Base-by-base conservation (phyloP, 1,140 invertebrate species). In the Cotesia chilonis region DNA sequence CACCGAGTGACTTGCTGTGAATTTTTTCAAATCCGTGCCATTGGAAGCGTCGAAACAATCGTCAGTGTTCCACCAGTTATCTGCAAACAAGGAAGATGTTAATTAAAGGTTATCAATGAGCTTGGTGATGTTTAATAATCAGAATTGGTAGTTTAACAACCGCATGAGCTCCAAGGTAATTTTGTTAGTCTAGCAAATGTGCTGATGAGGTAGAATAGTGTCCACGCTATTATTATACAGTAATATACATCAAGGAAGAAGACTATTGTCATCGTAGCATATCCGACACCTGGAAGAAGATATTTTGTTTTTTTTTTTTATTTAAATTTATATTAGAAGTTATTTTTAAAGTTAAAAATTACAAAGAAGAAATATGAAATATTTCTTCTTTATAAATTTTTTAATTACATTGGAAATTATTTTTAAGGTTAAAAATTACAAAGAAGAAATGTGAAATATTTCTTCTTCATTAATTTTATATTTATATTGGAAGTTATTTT, bases 191-290 rank as follows among this genome's bases (percentile, higher is more conserved):
- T 82, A 1, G 82, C 76, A 72, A 91, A 88, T 2, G 88, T 89
- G 57, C 85, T 87, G 41, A 90, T 87, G 12, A 91, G 82, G 73
- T 91, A 91, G 75, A 90, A 90, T 37, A 91, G 82, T 12, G 90
- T 91, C 90, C 90, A 91, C 0, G 89, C 87, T 20, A 91, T 91
- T 54, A 91, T 91, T 28, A 91, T 87, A 75, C 90, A 91, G 75
- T 91, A 91, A 75, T 91, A 91, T 9, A 91, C 84, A 74, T 91
- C 89, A 17, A 93, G 87, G 55, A 92, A 83, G 77, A 91, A 91
- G 3, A 92, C 91, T 4, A 92, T 89, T 0, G 91, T 90, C 85
- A 92, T 91, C 64, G 91, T 92, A 0, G 91, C 90, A 76, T 91
- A 92, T 37, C 92, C 92, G 28, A 92, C 88, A 65, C 92, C 92